A percentile compares a stretch with the other conserved stretches of the same genome.
Conservation (phyloP, 2,113 vertebrate species). For the Leptosomus discolor region DNA sequence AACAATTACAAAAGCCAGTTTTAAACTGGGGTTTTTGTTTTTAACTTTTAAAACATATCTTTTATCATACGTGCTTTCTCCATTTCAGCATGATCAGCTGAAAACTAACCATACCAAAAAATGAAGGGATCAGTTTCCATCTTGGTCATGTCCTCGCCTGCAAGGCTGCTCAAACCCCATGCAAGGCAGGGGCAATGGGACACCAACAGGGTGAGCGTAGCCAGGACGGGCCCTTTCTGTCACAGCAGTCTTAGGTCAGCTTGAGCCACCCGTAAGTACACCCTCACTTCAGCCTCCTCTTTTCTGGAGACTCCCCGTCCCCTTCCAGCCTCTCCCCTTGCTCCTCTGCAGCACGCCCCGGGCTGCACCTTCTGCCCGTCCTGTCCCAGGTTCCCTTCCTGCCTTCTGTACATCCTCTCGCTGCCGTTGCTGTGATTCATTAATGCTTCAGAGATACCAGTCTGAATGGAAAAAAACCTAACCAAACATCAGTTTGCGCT, state of each 20-base stretch:
- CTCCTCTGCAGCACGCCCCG: background rate
- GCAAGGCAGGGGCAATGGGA: background rate
- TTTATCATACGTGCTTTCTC: background rate
- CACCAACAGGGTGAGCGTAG: background rate
- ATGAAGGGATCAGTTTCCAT: background rate
- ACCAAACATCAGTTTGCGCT: constrained; percentile 20
- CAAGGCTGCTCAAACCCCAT: background rate
- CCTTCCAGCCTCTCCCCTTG: background rate
- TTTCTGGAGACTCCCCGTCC: background rate
- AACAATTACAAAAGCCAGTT: background rate
- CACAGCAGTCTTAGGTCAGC: background rate
- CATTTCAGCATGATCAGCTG: background rate
- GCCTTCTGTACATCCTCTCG: background rate
- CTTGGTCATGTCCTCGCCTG: background rate
- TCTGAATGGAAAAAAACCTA: constrained; percentile 48
- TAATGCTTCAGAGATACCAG: background rate
- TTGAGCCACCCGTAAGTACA: background rate
- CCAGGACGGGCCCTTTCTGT: background rate
- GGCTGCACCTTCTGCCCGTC: background rate
- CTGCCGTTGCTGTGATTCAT: constrained; percentile 6
- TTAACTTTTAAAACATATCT: background rate
- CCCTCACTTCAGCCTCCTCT: background rate
- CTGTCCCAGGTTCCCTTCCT: background rate
- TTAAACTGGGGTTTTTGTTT: background rate
- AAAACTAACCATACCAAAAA: background rate